phyloP scores from a whole-genome alignment of 2,888 invertebrate species.

The Yponomeuta cagnagella region DNA sequence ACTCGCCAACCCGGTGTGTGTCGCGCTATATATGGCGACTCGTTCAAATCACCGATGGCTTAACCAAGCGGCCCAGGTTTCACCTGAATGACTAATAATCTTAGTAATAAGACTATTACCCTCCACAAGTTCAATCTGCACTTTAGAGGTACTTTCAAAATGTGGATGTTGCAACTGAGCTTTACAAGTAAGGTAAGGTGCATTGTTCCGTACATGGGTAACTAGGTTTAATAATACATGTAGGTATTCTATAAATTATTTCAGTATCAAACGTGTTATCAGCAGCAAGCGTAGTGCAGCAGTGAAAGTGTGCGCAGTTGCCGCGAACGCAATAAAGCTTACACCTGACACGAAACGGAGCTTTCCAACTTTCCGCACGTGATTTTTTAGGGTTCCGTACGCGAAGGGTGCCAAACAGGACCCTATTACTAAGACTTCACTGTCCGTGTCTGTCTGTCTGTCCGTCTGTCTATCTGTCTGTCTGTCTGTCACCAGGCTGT shows the following conservation, averaged over 20 bases:
- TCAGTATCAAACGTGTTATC: neutral
- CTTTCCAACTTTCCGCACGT: neutral
- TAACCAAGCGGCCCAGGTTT: conserved; percentile 60
- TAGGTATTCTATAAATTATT: neutral
- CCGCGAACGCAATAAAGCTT: neutral
- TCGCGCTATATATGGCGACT: conserved; percentile 65
- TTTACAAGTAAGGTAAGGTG: neutral
- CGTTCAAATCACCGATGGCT: conserved; percentile 64
- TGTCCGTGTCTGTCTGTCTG: no score
- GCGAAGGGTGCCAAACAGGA: no score
- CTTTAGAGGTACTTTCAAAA: neutral
- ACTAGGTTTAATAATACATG: neutral
- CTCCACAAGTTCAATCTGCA: neutral
- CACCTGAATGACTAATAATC: conserved; percentile 59
- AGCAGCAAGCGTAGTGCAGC: neutral
- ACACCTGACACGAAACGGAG: neutral
- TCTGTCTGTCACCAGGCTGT: no score
- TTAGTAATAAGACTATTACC: conserved; percentile 3
- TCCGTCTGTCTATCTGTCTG: no score
- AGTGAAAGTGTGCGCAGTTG: conserved; percentile 13
- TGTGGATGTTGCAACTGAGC: neutral
- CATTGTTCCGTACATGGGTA: neutral
- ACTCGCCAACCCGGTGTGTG: conserved; percentile 35
- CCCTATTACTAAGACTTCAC: no score
- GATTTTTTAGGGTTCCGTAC: neutral